Conservation (phyloP, 2,797 vertebrate genomes). For the Catamblyrhynchus diadema region DNA sequence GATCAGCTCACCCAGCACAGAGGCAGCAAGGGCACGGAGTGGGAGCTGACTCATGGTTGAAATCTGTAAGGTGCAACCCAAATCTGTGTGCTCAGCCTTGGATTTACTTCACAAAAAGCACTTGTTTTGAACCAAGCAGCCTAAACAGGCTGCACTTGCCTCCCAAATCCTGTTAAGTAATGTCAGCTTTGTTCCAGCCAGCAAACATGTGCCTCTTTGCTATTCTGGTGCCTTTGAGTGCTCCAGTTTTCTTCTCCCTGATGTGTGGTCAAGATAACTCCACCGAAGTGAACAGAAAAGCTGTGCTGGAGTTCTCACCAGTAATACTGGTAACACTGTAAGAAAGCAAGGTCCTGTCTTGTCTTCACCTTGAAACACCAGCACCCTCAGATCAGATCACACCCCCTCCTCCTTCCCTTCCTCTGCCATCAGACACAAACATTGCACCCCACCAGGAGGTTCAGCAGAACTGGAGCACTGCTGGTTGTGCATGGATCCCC, state of each 20-base stretch:
- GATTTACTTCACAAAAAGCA: not conserved
- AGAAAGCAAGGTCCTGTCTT: not conserved
- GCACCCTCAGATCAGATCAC: not conserved
- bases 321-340: rapidly evolving
- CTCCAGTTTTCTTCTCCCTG: not conserved
- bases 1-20: not conserved
- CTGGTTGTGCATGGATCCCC: not conserved
- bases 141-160: not conserved
- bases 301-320: not conserved
- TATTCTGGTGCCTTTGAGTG: not conserved
- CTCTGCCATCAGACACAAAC: rapidly evolving
- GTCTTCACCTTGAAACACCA: not conserved
- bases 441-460: not conserved
- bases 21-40: not conserved
- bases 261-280: not conserved
- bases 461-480: not conserved
- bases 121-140: not conserved
- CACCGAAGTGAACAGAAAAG: not conserved
- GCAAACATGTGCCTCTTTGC: not conserved
- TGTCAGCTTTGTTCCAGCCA: not conserved
- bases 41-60: not conserved
- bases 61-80: not conserved
- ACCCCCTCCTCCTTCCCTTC: not conserved
- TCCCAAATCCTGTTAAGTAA: not conserved
- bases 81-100: not conserved